A percentile compares a stretch with the other conserved stretches of the same genome.
Conservation (phyloP, 2,113 vertebrate genomes). For the Phasianus colchicus region DNA sequence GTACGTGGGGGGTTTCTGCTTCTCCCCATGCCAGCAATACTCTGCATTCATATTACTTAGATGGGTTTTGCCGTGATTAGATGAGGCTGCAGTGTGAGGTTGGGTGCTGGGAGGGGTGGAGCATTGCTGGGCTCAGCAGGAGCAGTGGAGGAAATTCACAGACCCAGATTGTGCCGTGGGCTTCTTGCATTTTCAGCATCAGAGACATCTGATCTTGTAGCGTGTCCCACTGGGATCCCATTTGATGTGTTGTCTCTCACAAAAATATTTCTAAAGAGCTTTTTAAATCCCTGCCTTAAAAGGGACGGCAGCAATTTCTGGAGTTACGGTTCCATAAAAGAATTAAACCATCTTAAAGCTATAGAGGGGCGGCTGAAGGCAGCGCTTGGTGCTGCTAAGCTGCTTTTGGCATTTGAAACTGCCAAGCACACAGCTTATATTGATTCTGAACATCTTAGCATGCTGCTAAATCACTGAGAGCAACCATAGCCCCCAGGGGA, state of each 20-base stretch:
- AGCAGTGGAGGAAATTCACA: not conserved
- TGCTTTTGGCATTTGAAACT: constrained; percentile 1
- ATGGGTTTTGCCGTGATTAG: not conserved
- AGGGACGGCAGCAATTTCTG: not conserved
- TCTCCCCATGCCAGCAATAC: not conserved
- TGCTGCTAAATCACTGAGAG: not conserved
- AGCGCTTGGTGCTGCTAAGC: not conserved
- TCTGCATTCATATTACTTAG: not conserved
- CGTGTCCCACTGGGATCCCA: not conserved
- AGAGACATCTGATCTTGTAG: not conserved
- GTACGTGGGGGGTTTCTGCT: not conserved
- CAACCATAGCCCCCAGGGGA: not conserved
- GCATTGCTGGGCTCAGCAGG: not conserved
- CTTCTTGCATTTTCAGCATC: not conserved
- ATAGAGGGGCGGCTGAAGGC: not conserved
- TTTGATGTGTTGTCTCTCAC: not conserved
- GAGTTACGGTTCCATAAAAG: not conserved
- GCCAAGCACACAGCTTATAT: not conserved
- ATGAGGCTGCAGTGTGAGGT: not conserved
- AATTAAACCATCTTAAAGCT: not conserved
- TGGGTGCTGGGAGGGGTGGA: too few species aligned
- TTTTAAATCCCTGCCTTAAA: not conserved
- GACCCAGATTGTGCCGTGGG: not conserved
- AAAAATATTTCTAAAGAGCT: not conserved
- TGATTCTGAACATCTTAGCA: constrained; percentile 3